Base-by-base conservation (phyloP, 2,797 vertebrate species). In the Adrianichthys oophorus region DNA sequence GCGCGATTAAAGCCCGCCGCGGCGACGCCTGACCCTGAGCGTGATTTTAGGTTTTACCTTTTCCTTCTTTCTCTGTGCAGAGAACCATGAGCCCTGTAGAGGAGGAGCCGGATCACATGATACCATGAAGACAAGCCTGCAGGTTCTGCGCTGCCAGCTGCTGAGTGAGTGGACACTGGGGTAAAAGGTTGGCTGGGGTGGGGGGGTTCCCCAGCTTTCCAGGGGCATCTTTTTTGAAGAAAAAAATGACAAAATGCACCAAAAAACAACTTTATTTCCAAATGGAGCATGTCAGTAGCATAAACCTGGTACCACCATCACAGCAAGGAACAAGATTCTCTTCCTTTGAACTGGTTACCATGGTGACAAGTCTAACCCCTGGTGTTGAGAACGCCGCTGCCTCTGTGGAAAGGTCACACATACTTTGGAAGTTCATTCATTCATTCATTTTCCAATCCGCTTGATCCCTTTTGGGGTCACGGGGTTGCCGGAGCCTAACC, bases 121-220 rank as follows among this genome's bases (percentile, higher is more conserved):
- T 98, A 99, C 94, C 97, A 99, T 99, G 97, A 99, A 97, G 97
- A 98, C 93, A 94, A 95, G 95, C 92, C 95, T 94, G 93, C 95
- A 94, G 94, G 95, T 94, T 94, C 95, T 98, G 93, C 94, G 92
- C 94, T 94, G 94, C 93, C 95, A 95, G 95, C 95, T 98, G 90
- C 95, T 98, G 94, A 94, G 97, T 99, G 94, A 95, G 97, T 96
- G 49, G 52, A 75, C 15, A 16, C 10, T 46, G 18, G 7, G 40
- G 16, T 21, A 15, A 49, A 15, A 7, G 15, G 14, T 5, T 19
- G 45, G 17, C 37, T 17, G 4, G 10, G 3, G 15, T 16, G 17
- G 21, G 24, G 50, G 23, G 29, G 8, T 7, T 32, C 24, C 19
- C 26, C 26, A 1, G 26, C 26, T 15, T 8, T 41, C 23, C 40